A percentile compares a stretch with the other conserved stretches of the same genome.
Evolutionary conservation across 1,140 invertebrate species (phyloP).

Genomic region (Vanessa tameamea): DNA sequence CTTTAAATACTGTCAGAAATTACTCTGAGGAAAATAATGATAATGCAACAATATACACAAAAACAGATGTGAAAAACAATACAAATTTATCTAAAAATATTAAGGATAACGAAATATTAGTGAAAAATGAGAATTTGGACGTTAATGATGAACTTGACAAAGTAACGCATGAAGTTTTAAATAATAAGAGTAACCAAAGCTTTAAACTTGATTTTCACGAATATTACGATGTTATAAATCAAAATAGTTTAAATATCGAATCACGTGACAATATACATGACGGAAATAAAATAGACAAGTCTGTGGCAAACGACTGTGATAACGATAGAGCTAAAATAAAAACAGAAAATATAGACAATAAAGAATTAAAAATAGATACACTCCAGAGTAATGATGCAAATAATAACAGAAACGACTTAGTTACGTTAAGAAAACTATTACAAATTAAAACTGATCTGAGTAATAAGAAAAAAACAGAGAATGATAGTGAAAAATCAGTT

Average conservation of each 20-base stretch:
- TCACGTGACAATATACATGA: no score
- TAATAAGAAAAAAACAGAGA: not conserved
- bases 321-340: not conserved
- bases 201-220: not conserved
- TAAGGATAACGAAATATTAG: not conserved
- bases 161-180: not conserved
- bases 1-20: not conserved
- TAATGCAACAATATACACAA: not conserved
- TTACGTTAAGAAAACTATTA: not conserved
- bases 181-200: not conserved
- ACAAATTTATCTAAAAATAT: not conserved
- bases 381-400: not conserved
- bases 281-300: no score
- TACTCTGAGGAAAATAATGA: not conserved
- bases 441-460: not conserved
- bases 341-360: not conserved
- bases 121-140: not conserved
- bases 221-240: no score
- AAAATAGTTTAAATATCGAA: no score
- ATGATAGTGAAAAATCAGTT: no score
- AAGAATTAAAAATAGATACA: not conserved
- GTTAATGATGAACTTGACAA: not conserved
- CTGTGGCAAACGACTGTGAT: not conserved
- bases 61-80: not conserved
- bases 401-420: conserved; percentile 6